Evolutionary conservation across 2,888 invertebrate genomes (phyloP), one percentile per base, ranked within the genome.

Genomic region (Drosophila melanocephala): DNA sequence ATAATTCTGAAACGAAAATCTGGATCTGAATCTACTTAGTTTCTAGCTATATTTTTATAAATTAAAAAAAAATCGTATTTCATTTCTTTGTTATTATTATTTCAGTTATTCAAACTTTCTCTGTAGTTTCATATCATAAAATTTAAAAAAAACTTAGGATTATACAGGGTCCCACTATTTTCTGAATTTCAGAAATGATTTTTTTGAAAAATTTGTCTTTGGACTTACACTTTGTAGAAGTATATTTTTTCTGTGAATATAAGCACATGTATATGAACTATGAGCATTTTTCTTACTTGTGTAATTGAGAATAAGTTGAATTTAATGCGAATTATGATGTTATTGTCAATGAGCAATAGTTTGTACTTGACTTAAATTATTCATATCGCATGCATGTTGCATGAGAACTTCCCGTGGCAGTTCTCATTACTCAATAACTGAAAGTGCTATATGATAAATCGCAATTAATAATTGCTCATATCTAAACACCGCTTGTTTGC

Each of bases 281-380:
- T 53, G 62, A 19, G 33, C 28, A 5, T 10, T 52, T 28, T 32
- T 28, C 19, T 3, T 30, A 50, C 56, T 70, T 16, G 37, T 61
- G 28, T 59, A 56, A 28, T 65, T 53, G 50, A 39, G 22, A 55
- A 33, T 47, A 16, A 28, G 16, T 26, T 26, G 16, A 16, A 2
- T 9, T 28, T 12, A 42, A 57, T 53, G 7, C n/a, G 47, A 67
- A 33, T 56, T 42, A 35, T 56, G 6, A 33, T 50, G n/a, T 56
- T 66, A 42, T 50, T 68, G 63, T 32, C 26, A 67, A 42, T 33
- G 53, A 60, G 42, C 3, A 56, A 55, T 33, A 30, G 39, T 28
- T 52, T 42, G 68, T 30, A 69, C 75, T 79, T 70, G 69, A 70
- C 37, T 75, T 66, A 42, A 72, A 32, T 66, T 65, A 77, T 71